Evolutionary conservation across 2,797 vertebrate genomes (phyloP).

Genomic region (Tinamus major): DNA sequence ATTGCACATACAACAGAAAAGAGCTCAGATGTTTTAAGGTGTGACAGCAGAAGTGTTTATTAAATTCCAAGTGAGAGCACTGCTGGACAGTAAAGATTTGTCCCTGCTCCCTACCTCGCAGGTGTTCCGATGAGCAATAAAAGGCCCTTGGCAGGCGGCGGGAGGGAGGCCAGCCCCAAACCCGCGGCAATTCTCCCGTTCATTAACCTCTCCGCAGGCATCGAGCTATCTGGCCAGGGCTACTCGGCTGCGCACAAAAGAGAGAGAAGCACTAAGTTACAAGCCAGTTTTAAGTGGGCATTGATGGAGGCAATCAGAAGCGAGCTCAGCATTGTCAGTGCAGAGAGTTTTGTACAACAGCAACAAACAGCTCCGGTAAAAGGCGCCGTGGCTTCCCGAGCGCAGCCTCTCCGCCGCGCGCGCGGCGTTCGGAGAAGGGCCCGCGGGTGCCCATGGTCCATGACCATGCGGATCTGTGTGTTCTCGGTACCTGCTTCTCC

Average conservation of each 20-base stretch:
- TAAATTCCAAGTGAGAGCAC: conserved; percentile 53
- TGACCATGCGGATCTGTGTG: too few species aligned
- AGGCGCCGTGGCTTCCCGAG: neutral
- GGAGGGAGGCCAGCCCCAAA: neutral
- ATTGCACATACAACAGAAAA: conserved; percentile 58
- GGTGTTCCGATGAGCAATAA: conserved; percentile 46
- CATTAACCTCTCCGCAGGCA: conserved; percentile 31
- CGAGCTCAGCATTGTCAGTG: conserved; percentile 3
- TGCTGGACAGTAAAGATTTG: conserved; percentile 13
- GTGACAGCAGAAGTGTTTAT: conserved; percentile 71
- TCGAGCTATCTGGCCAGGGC: neutral
- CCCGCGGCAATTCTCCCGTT: neutral
- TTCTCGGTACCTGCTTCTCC: neutral
- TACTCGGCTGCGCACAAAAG: conserved; percentile 1
- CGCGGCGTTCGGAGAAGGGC: too few species aligned
- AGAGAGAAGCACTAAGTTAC: conserved; percentile 57
- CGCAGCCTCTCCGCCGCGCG: neutral
- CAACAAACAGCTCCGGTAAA: conserved; percentile 55
- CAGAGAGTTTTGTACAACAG: conserved; percentile 9
- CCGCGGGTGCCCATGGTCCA: too few species aligned
- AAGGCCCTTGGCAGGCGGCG: neutral
- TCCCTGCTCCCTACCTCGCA: conserved; percentile 21
- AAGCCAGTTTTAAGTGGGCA: conserved; percentile 53
- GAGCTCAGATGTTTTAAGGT: conserved; percentile 73
- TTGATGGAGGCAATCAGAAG: conserved; percentile 61